Percentiles rank a stretch among this genome's conserved stretches.
These are phyloP conservation scores for Melinopterus prodromus DNA, from an alignment of 2,888 invertebrate genomes.

Conservation along the genomic window DNA sequence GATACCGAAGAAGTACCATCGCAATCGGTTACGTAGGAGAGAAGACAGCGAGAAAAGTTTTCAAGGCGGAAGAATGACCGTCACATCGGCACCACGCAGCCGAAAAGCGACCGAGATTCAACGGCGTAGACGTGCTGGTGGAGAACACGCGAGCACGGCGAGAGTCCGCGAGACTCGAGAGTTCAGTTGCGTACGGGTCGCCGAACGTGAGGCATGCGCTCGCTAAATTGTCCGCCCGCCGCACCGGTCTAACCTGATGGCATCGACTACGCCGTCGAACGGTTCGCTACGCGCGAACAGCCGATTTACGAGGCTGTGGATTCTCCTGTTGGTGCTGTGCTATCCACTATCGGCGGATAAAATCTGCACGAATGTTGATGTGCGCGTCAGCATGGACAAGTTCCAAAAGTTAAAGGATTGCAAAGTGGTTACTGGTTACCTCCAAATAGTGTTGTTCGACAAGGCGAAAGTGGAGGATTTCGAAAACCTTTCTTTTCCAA, in stretches of 20 bases:
- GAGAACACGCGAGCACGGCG: no score
- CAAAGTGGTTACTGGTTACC: constrained; percentile 79
- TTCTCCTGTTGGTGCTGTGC: constrained; percentile 1
- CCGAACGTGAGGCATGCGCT: neutral
- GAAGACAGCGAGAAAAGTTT: neutral
- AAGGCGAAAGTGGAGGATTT: constrained; percentile 48
- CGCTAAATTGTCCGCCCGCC: neutral
- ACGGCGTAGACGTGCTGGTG: neutral
- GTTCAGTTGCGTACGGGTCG: neutral
- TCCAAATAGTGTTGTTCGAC: constrained; percentile 76
- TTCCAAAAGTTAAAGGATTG: constrained; percentile 68
- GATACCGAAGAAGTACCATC: neutral
- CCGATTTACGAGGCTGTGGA: neutral
- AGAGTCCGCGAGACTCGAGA: no score
- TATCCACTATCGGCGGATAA: constrained; percentile 38
- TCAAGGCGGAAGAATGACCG: neutral
- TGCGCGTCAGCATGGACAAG: constrained; percentile 62
- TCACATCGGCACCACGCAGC: neutral
- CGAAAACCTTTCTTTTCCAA: constrained; percentile 66
- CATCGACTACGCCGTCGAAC: neutral
- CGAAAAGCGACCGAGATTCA: neutral
- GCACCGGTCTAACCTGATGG: neutral
- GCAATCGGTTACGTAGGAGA: neutral
- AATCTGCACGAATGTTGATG: constrained; percentile 66
- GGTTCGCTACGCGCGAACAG: neutral